Evolutionary conservation across 2,113 vertebrate genomes (phyloP).

Genomic region (Chloropsis hardwickii): DNA sequence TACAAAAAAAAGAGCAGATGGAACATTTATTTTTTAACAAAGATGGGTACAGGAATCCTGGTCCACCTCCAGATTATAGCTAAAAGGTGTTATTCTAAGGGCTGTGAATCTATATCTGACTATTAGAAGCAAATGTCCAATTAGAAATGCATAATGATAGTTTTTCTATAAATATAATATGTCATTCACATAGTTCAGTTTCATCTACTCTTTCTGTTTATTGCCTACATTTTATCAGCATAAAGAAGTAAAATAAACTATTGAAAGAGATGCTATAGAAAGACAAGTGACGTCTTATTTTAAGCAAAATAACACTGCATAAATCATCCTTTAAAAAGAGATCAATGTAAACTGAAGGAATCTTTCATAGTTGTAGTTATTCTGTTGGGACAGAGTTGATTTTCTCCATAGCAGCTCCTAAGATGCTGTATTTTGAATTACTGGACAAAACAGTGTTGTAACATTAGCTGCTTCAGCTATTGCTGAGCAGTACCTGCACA

Average conservation of each 20-base stretch:
- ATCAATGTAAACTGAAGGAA: neutral
- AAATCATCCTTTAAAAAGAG: neutral
- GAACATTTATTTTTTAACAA: neutral
- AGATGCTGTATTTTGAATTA: rapidly evolving
- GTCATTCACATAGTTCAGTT: neutral
- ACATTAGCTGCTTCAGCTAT: neutral
- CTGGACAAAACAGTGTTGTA: neutral
- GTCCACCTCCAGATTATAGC: neutral
- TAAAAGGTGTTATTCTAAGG: neutral
- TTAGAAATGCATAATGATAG: neutral
- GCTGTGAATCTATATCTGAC: neutral
- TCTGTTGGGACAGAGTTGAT: neutral
- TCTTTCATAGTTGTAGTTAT: neutral
- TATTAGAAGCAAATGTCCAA: neutral
- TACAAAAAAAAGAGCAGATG: neutral
- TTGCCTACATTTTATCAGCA: neutral
- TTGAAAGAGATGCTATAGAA: neutral
- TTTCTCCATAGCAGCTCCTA: neutral
- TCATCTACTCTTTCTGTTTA: neutral
- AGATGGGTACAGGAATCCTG: neutral
- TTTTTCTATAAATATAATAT: neutral
- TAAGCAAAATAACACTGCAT: neutral
- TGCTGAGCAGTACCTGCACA: neutral
- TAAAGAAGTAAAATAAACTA: neutral
- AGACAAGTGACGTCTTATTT: rapidly evolving